Base-by-base conservation (phyloP, 2,888 invertebrate species). In the Drosophila melanocephala region DNA sequence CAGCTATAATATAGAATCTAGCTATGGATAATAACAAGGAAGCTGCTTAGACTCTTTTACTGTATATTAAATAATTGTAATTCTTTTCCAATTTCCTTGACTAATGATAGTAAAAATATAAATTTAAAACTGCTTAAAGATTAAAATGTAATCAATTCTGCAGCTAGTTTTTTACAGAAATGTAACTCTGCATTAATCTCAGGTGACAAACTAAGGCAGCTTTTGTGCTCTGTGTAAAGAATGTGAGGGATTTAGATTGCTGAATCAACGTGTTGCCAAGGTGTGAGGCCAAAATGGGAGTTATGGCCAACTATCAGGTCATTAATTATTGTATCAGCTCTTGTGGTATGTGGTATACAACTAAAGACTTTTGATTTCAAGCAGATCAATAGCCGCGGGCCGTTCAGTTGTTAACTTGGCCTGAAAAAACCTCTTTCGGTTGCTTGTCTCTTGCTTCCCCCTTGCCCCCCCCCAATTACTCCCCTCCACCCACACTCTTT, bases 301-400 rank as follows among this genome's bases (percentile, higher is more conserved):
- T 67, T 71, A 79, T n/a, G 44, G 65, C 64, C 56, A 90, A 83
- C 61, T 75, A 85, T 77, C 74, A 72, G 79, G 75, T 91, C 91
- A 91, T 88, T 89, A 90, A 90, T 91, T 88, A 85, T 84, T 79
- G 79, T 83, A 91, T 89, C 82, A 81, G 83, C 62, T 72, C 50
- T 61, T 66, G 35, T 65, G 86, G 71, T 59, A 76, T 68, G 82
- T 75, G 70, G 72, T 63, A 77, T 67, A 76, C 71, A 74, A 56
- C 77, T 83, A 84, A 90, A 89, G 86, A 92, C 92, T 92, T 92
- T 92, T 92, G 92, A 92, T 92, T 92, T 91, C 91, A 77, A 85
- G 83, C 84, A 91, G 89, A 91, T 89, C 86, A 89, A 89, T 89
- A 88, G 87, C 86, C 83, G 81, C 77, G 75, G 90, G 91, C 88